A percentile compares a stretch with the other conserved stretches of the same genome.
Evolutionary conservation across 2,888 invertebrate genomes (phyloP).

Genomic region (Microplitis manilae): DNA sequence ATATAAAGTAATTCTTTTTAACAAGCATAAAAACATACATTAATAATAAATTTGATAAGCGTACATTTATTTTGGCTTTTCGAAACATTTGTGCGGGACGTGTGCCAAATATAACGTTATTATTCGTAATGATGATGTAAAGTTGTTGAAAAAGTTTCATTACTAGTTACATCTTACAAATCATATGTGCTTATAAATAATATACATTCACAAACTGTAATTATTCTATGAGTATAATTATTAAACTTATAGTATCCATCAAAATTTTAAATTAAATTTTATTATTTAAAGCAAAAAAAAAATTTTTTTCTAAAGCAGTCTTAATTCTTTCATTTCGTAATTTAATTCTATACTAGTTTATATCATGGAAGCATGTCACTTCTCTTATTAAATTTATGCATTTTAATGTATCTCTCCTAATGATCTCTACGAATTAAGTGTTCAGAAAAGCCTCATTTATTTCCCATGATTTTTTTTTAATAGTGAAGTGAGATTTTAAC

Average conservation of each 20-base stretch:
- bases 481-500: no score
- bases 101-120: constrained; percentile 35
- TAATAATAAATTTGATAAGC: constrained; percentile 45
- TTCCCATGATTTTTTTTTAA: no score
- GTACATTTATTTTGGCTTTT: constrained; percentile 42
- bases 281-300: not conserved
- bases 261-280: not conserved
- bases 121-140: constrained; percentile 54
- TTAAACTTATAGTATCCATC: no score
- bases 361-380: no score
- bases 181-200: not conserved
- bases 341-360: no score
- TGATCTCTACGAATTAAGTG: no score
- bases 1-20: not conserved
- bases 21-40: constrained; percentile 13
- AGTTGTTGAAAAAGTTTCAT: constrained; percentile 10
- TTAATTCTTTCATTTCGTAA: no score
- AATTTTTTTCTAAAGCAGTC: no score
- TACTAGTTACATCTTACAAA: not conserved
- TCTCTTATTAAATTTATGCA: no score
- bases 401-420: no score
- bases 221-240: not conserved
- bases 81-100: constrained; percentile 16
- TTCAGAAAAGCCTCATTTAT: no score
- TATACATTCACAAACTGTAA: not conserved